Base-by-base conservation (phyloP, 2,888 invertebrate genomes). In the Sisyra nigra region DNA sequence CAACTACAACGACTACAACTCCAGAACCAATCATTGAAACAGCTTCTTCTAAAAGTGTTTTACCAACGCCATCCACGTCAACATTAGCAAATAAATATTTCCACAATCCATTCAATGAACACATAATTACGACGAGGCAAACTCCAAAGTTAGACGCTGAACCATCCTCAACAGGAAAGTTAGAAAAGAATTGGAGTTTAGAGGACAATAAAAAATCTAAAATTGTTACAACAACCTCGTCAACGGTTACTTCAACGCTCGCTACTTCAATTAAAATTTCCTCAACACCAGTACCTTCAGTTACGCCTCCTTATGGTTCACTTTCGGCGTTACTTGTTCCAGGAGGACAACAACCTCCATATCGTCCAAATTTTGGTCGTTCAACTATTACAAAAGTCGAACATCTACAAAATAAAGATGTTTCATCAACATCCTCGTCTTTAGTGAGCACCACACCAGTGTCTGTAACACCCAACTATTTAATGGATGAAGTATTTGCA, bases 321-420 rank as follows among this genome's bases (percentile, higher is more conserved):
- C 57, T 78, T 14, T 75, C 80, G 17, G 73, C 78, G 15, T 61
- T 80, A 19, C 56, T 80, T 38, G 63, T 73, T 39, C 79, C 80
- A 29, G 76, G 70, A 11, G 71, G 69, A 2, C 68, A 69, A 52
- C 59, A 70, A 47, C 60, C 67, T 2, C 62, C 53, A 40, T 55
- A 54, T 13, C 48, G 56, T 32, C 59, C 65, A 24, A 60, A 63
- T 0, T 55, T 61, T n/a, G 71, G 70, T 32, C 64, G 67, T 36
- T 66, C 76, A 2, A 74, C 68, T 1, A 76, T 79, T 18, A 74
- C 72, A 1, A 77, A 76, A 58, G 71, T 78, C 4, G 53, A 57
- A 1, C 24, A 24, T 24, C 65, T 66, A 5, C 68, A 69, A 1
- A 61, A 61, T 46, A 45, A 54, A 15, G 49, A 55, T 13, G 50